Evolutionary conservation across 2,888 invertebrate species (phyloP).

Genomic region (Drosophila pseudotakahashii): DNA sequence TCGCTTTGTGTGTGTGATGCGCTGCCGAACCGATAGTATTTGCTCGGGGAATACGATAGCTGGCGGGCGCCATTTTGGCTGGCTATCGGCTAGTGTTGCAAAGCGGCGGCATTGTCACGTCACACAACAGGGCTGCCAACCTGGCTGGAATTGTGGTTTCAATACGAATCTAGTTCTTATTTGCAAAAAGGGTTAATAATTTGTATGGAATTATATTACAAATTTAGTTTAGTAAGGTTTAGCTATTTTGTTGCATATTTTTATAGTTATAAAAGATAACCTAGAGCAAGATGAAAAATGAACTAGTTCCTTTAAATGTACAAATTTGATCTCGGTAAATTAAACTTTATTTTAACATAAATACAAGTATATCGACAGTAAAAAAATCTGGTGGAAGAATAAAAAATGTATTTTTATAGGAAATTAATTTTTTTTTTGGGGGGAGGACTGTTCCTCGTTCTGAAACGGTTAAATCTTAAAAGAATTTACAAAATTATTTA

Average conservation of each 20-base stretch:
- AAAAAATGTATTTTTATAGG: too few relatives aligned
- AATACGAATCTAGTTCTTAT: not conserved
- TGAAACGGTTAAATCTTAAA: too few relatives aligned
- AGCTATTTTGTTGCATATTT: too few relatives aligned
- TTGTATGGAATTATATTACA: not conserved
- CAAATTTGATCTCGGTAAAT: too few relatives aligned
- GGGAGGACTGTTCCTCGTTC: too few relatives aligned
- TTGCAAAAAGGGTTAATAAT: not conserved
- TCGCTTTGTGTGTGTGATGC: constrained; percentile 69
- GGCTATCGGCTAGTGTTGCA: constrained; percentile 20
- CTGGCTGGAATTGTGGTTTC: not conserved
- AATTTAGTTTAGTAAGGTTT: not conserved
- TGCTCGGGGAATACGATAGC: constrained; percentile 15
- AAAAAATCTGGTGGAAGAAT: too few relatives aligned
- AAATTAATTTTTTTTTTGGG: too few relatives aligned
- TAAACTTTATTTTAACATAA: too few relatives aligned
- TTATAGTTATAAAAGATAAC: too few relatives aligned
- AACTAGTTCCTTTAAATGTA: not conserved
- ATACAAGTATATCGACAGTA: too few relatives aligned
- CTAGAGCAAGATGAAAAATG: not conserved
- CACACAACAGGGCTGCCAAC: constrained; percentile 2
- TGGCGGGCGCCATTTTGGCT: constrained; percentile 35
- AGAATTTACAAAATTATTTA: too few relatives aligned
- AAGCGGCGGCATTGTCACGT: not conserved
- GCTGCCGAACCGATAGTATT: constrained; percentile 46